phyloP scores from a whole-genome alignment of 1,140 invertebrate species.

The Rhizoglyphus robini region DNA sequence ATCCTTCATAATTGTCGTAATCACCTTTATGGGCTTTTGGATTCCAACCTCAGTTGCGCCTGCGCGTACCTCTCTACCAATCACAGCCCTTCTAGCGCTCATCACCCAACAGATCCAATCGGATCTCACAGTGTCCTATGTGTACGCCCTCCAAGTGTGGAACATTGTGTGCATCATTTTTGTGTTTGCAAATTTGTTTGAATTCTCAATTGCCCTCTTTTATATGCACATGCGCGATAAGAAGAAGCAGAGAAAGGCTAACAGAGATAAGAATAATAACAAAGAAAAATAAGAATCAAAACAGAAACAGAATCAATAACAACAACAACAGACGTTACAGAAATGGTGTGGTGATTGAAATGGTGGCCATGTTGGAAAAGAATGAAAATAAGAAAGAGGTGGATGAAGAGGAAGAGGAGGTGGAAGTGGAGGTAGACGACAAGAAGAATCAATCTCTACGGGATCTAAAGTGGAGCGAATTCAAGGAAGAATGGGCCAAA shows the following conservation, averaged over 20 bases:
- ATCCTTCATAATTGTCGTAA: constrained; percentile 22
- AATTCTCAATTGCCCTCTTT: constrained; percentile 59
- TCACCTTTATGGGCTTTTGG: constrained; percentile 23
- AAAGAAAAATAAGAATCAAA: too few species aligned
- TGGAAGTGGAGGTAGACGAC: too few species aligned
- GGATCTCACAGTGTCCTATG: constrained; percentile 35
- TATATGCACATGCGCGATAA: neutral
- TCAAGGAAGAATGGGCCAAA: neutral
- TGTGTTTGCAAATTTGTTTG: constrained; percentile 63
- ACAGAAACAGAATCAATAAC: too few species aligned
- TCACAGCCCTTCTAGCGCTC: constrained; percentile 45
- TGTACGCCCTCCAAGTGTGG: constrained; percentile 43
- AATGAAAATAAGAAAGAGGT: too few species aligned
- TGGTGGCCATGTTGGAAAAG: too few species aligned
- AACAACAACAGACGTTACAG: too few species aligned
- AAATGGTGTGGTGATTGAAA: too few species aligned
- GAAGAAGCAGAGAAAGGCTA: neutral
- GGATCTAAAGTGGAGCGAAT: neutral
- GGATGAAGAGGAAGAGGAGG: too few species aligned
- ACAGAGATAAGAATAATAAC: too few species aligned
- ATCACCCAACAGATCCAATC: constrained; percentile 51
- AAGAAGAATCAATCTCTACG: too few species aligned
- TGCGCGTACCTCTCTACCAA: constrained; percentile 43
- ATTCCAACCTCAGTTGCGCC: constrained; percentile 36
- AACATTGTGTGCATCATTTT: constrained; percentile 57